Evolutionary conservation across 1,140 invertebrate species (phyloP).

Genomic region (Drosophila arawakana): DNA sequence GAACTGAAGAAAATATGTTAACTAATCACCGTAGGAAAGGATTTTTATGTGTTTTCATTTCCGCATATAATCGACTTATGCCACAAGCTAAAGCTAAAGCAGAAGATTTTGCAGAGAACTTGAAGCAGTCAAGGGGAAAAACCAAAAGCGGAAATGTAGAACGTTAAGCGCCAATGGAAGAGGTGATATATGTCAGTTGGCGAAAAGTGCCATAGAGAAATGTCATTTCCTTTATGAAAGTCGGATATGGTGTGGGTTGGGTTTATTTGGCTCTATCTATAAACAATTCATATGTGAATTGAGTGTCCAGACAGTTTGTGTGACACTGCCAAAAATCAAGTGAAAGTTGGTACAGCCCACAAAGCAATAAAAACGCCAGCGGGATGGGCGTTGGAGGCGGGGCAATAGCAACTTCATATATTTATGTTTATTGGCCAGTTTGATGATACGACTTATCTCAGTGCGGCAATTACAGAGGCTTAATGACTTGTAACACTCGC

Average conservation of each 20-base stretch:
- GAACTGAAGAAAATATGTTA: constrained; percentile 79
- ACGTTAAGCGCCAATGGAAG: constrained; percentile 55
- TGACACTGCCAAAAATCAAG: constrained; percentile 78
- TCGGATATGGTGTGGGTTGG: constrained; percentile 62
- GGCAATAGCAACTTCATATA: constrained; percentile 37
- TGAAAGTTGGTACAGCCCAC: constrained; percentile 47
- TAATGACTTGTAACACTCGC: constrained; percentile 72
- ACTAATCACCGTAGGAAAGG: constrained; percentile 84
- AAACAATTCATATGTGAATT: constrained; percentile 57
- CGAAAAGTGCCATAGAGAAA: constrained; percentile 67
- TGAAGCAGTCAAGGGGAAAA: constrained; percentile 76
- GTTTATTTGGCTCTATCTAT: constrained; percentile 28
- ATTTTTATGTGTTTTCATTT: constrained; percentile 84
- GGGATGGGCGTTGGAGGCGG: constrained; percentile 17
- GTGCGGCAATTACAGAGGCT: constrained; percentile 67
- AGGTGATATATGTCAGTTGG: constrained; percentile 74
- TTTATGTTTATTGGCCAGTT: constrained; percentile 72
- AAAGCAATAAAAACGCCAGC: constrained; percentile 71
- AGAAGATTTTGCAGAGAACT: background rate
- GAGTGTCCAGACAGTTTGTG: constrained; percentile 54
- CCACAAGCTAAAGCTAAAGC: constrained; percentile 45
- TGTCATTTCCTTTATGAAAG: constrained; percentile 73
- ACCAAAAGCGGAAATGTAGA: constrained; percentile 81
- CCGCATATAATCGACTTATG: constrained; percentile 77
- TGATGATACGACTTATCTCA: constrained; percentile 43